Evolutionary conservation across 2,888 invertebrate genomes (phyloP), one percentile per base, ranked within the genome.

Genomic region (Artemia sinica): DNA sequence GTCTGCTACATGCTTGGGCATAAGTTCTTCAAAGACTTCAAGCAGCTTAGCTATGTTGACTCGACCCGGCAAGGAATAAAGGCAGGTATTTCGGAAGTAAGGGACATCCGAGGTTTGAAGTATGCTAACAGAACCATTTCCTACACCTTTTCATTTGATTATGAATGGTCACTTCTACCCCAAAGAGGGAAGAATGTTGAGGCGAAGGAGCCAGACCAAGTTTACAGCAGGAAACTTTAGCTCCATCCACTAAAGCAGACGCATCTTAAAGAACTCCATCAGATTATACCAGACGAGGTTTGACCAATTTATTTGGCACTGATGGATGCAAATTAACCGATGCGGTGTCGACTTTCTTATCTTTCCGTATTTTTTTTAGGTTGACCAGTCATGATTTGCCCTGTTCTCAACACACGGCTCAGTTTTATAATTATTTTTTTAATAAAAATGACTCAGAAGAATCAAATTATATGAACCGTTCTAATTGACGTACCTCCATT

Each of bases 61-160:
- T 72, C 71, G 11, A 74, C 74, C 63, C 71, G 74, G n/a, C 73
- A 74, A 11, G 74, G 73, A n/a, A 69, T 13, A 18, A 72, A 72
- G 50, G 52, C 65, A 18, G 70, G 72, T 18, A 73, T 74, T 49
- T 72, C 73, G 7, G 18, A 18, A 18, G 74, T 74, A 9, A 72
- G 71, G 2, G 72, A 74, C 52, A 13, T 73, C 9, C 65, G 71
- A 13, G 69, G 68, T 28, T 48, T 73, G 4, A 69, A 72, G 48
- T 74, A 73, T 65, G n/a, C n/a, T 58, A 9, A 14, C 14, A 1
- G 58, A 58, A 58, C 58, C 58, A 58, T 58, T 14, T 14, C 9
- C 58, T 58, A 58, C 58, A 58, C n/a, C n/a, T 9, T 58, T 58
- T 9, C 58, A 58, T 58, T 58, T 14, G 14, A 58, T 58, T n/a